Evolutionary conservation across 2,113 vertebrate genomes (phyloP), one percentile per base, ranked within the genome.

Genomic region (Prunella fulvescens): DNA sequence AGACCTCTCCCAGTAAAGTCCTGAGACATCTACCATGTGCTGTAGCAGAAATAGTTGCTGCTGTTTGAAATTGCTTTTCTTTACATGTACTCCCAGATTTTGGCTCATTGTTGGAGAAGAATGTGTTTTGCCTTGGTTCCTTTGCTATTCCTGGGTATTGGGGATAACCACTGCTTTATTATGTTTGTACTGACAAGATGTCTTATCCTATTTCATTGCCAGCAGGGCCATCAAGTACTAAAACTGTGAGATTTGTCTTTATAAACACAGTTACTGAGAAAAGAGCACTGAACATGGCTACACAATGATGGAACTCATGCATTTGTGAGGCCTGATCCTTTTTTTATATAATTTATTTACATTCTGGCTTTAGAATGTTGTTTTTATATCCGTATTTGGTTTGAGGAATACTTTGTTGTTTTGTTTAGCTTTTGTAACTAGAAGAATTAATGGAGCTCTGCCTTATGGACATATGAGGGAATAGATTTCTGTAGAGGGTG

Each of bases 1-100:
- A 31, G 1, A 70, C 10, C 37, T 12, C 17, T 72, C 26, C 35
- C 19, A 29, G 5, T 37, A 5, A 86, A 44, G 13, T 66, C 39
- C 56, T 86, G 80, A 42, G 50, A 19, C 31, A 35, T 37, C 40
- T 29, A 1, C 70, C 33, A 0, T 0, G 1, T 1, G 3, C 61
- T 2, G 2, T 15, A 16, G 42, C 79, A 60, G 50, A 33, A 69
- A 40, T 15, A 23, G 19, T n/a, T 72, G 3, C 12, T 65, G 79
- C 58, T 73, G 39, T 62, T 33, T 35, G 24, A 51, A 54, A 18
- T 39, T 25, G 7, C 23, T 61, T 19, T 50, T 70, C 33, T 39
- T 78, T 24, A 2, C 4, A 0, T 3, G 15, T 26, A 14, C 67
- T 84, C 37, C 39, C 4, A 6, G 14, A 12, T 53, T 83, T 78